Evolutionary conservation across 2,888 invertebrate genomes (phyloP).

Genomic region (Fragum sueziense): DNA sequence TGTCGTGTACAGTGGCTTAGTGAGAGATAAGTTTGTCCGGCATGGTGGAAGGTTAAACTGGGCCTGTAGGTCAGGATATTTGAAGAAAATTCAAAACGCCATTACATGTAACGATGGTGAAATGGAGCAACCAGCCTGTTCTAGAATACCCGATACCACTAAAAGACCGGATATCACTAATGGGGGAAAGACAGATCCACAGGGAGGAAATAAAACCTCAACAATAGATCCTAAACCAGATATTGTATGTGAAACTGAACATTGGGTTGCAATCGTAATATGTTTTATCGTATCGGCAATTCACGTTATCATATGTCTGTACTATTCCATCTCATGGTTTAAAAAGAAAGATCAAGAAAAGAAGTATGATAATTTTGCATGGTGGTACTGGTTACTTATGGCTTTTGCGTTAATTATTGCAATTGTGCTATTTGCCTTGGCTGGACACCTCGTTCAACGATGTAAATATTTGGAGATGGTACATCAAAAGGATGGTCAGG

Average conservation of each 20-base stretch:
- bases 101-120: slow-evolving; percentile 14
- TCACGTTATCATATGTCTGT: not conserved
- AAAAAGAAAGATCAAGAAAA: not conserved
- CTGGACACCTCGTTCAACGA: not conserved
- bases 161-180: not conserved
- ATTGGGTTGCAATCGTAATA: not conserved
- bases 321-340: not conserved
- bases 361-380: not conserved
- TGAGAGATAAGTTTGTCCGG: not conserved
- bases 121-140: slow-evolving; percentile 12
- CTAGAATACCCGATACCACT: too few species aligned
- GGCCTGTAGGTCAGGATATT: not conserved
- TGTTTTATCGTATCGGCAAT: not conserved
- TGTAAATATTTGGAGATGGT: not conserved
- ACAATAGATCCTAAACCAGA: not conserved
- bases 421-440: not conserved
- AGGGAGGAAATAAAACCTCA: too few species aligned
- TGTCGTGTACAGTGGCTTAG: not conserved
- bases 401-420: not conserved
- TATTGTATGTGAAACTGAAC: not conserved
- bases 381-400: not conserved
- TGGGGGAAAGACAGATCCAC: not conserved
- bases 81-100: slow-evolving; percentile 5
- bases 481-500: not conserved
- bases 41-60: slow-evolving; percentile 12